Base-by-base conservation (phyloP, 2,888 invertebrate genomes). In the Cephalotes varians region DNA sequence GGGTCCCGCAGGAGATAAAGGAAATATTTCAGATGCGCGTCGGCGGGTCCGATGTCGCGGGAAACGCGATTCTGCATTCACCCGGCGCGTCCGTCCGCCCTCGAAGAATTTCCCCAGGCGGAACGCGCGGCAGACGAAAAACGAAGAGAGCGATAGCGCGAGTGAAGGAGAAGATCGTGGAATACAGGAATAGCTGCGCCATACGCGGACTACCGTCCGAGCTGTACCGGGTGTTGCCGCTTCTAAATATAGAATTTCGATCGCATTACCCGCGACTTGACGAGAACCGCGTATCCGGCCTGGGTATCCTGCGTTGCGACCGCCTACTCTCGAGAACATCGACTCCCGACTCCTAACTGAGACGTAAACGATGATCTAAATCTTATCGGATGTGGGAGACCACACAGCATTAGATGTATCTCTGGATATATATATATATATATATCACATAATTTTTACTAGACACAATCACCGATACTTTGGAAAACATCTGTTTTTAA, bases 161-260 rank as follows among this genome's bases (percentile, higher is more conserved):
- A n/a, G n/a, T n/a, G 67, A 44, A 84, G 83, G 73, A 67, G 62
- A 40, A 49, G 71, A 89, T 83, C 51, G 82, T 79, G 72, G 85
- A 86, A 86, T 87, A 90, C 90, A 85, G 83, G 86, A 90, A 90
- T 90, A 90, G 88, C 86, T 51, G 60, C 31, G 67, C 87, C 86
- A 69, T 90, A 86, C 86, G 86, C 64, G 83, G 84, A 73, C 83
- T 85, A 88, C 60, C 69, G 84, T 82, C 71, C 18, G 81, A 84
- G 62, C 49, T 71, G 81, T 76, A 72, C 73, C 71, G 82, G 84
- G 84, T 73, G 79, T 83, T 86, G 56, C 81, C 84, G 81, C 72
- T 64, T 83, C 87, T 91, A 90, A 90, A 89, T 90, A 89, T 91
- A 91, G 87, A 85, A 87, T 89, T 90, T 90, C 87, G 87, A 88